Evolutionary conservation across 1,140 invertebrate species (phyloP).

Genomic region (Hylaeus anthracinus): DNA sequence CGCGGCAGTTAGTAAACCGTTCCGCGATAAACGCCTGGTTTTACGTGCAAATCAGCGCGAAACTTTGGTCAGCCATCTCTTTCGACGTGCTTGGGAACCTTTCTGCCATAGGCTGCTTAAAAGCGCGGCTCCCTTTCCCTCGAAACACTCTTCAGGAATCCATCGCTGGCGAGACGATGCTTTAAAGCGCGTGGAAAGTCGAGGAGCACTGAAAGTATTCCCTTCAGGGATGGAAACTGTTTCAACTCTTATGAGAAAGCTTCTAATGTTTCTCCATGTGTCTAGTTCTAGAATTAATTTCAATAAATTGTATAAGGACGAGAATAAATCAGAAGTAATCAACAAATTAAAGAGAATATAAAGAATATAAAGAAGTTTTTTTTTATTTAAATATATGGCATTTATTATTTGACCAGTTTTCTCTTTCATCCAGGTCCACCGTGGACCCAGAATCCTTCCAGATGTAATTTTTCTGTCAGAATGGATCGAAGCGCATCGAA

Average conservation of each 20-base stretch:
- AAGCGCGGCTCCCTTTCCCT: not conserved
- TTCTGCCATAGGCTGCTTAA: slow-evolving; percentile 19
- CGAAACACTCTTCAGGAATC: slow-evolving; percentile 1
- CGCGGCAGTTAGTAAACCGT: slow-evolving; percentile 39
- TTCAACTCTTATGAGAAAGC: no score
- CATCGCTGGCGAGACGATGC: not conserved
- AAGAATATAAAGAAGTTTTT: no score
- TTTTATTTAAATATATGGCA: no score
- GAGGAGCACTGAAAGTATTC: not conserved
- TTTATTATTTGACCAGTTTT: no score
- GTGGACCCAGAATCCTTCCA: no score
- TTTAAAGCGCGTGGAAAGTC: not conserved
- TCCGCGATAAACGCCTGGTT: slow-evolving; percentile 48
- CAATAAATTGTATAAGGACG: no score
- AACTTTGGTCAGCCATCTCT: slow-evolving; percentile 43
- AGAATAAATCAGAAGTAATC: no score
- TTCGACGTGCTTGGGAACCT: slow-evolving; percentile 13
- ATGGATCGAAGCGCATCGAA: not conserved
- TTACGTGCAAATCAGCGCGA: slow-evolving; percentile 53
- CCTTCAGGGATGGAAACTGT: no score
- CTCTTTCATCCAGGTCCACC: no score
- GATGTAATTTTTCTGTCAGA: not conserved
- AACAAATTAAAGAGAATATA: no score
- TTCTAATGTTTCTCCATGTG: no score
- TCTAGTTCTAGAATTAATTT: no score